Conservation (phyloP, 2,113 vertebrate species). For the Chascanopsetta lugubris region DNA sequence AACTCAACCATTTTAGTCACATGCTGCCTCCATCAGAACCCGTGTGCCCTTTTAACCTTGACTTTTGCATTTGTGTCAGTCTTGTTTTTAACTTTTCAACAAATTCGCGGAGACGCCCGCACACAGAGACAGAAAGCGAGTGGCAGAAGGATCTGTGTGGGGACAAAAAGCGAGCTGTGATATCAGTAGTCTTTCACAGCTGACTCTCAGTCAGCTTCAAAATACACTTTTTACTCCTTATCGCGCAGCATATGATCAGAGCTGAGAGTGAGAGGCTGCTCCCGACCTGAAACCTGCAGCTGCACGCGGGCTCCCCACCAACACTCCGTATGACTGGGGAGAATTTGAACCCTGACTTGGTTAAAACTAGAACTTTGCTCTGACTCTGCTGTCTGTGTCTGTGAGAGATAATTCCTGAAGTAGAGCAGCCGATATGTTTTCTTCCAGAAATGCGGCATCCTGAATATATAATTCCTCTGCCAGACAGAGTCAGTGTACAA, state of each 20-base stretch:
- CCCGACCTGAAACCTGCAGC: neutral
- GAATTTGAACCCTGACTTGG: neutral
- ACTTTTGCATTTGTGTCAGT: no score
- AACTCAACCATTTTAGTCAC: no score
- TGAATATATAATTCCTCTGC: neutral
- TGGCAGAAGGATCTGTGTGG: neutral
- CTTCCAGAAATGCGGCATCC: neutral
- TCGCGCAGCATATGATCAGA: constrained; percentile 3
- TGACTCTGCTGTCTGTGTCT: neutral
- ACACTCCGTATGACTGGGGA: neutral
- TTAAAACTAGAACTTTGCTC: neutral
- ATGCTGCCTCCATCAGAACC: no score
- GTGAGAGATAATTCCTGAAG: neutral
- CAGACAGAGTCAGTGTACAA: neutral
- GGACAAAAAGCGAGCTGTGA: neutral
- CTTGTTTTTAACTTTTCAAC: no score
- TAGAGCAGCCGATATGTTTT: neutral
- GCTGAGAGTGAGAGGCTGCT: neutral
- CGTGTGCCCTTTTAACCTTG: no score
- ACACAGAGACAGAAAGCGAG: neutral
- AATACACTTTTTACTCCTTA: neutral
- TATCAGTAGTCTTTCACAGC: neutral
- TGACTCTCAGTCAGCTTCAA: neutral
- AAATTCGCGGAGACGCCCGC: no score
- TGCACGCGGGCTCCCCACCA: no score